Evolutionary conservation across 2,113 vertebrate species (phyloP), one percentile per base, ranked within the genome.

Genomic region (Addax nasomaculatus): DNA sequence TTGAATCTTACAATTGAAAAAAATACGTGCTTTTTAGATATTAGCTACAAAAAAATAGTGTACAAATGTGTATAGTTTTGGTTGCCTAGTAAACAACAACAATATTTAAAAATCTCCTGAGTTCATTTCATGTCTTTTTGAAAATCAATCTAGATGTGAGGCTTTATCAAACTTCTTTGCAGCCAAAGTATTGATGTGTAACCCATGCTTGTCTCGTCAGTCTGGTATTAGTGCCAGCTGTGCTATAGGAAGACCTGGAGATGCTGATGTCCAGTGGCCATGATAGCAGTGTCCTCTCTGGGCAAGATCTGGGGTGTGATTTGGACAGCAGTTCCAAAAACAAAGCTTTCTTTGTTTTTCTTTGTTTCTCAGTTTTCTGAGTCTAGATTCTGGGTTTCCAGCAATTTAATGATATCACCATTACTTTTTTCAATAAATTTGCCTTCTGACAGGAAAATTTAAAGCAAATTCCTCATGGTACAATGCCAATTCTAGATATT

Each of bases 21-120:
- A 60, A 1, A 11, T 51, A 29, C 0, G 0, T 33, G 21, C 11
- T 7, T 49, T 39, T n/a, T 86, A 81, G 1, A 90, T 7, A 70
- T 21, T 30, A 89, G 7, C 78, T 84, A 23, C 6, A 78, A 95
- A 81, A 85, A 5, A 17, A 1, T 76, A 30, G 5, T 29, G 5
- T 64, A n/a, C 7, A 93, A 36, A 39, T 78, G 0, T 58, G 3
- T 64, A 30, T 47, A 27, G 23, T 83, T 70, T 30, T 83, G 12
- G 4, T 60, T 86, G 25, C 23, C 27, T 5, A 53, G 23, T 76
- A 39, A 43, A 14, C 36, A 76, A 25, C 36, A 73, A 43, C 23
- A 76, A 5, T 15, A 51, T 49, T 70, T 5, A 12, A 73, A 76
- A 45, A 0, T 3, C 12, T 76, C 16, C 21, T 70, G 33, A 67